These are phyloP conservation scores for Pachymerium ferrugineum DNA, from an alignment of 2,888 invertebrate genomes.

Conservation along the genomic window DNA sequence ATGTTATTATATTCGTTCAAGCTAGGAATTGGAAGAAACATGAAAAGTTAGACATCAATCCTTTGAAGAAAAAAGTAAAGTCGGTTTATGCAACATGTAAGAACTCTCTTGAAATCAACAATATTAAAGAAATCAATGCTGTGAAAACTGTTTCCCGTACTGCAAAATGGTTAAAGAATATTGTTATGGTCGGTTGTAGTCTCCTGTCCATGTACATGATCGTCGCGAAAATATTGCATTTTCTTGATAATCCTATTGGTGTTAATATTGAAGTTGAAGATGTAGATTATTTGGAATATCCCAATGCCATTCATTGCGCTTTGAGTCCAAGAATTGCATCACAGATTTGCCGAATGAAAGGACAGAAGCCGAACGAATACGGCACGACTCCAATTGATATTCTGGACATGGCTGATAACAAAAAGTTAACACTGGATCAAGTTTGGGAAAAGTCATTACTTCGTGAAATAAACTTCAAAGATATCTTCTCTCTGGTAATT, in stretches of 20 bases:
- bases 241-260: neutral
- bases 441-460: neutral
- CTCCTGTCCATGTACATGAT: neutral
- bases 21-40: neutral
- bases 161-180: neutral
- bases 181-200: neutral
- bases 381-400: neutral
- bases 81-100: too few species aligned
- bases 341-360: neutral
- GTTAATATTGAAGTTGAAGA: neutral
- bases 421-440: neutral
- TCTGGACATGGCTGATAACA: neutral
- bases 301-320: neutral
- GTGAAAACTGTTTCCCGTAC: neutral
- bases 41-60: neutral
- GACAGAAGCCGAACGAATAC: neutral
- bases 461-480: neutral
- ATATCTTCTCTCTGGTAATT: neutral
- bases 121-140: too few species aligned
- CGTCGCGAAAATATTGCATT: neutral
- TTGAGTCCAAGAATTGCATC: neutral
- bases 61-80: neutral
- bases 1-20: neutral
- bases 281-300: neutral
- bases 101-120: too few species aligned